phyloP scores from a whole-genome alignment of 2,113 vertebrate genomes.

The Gambusia holbrooki region DNA sequence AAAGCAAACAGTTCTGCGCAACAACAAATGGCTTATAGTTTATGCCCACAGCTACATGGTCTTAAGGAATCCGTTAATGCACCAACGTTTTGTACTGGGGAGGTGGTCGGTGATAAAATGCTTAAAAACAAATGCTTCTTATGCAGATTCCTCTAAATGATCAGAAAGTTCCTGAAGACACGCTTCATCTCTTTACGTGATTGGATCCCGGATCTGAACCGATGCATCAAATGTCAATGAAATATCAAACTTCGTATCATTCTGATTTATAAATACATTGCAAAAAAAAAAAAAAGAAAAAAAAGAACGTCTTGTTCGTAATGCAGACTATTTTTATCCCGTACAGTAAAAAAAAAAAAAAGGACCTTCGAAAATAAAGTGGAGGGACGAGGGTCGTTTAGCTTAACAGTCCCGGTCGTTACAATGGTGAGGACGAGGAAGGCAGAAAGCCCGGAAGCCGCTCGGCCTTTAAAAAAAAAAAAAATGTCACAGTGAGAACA shows the following conservation, averaged over 20 bases:
- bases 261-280: slow-evolving; percentile 1
- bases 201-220: not conserved
- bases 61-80: slow-evolving; percentile 41
- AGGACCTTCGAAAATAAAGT: not conserved
- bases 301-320: slow-evolving; percentile 4
- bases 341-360: not conserved
- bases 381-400: not conserved
- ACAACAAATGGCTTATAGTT: slow-evolving; percentile 44
- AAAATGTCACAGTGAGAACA: slow-evolving; percentile 65
- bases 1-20: not conserved
- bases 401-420: slow-evolving; percentile 69
- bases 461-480: slow-evolving; percentile 44
- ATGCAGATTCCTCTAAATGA: slow-evolving; percentile 13
- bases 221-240: not conserved
- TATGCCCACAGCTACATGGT: slow-evolving; percentile 63
- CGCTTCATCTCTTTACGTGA: not conserved
- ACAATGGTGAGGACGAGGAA: slow-evolving; percentile 53
- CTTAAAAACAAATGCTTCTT: not conserved
- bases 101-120: slow-evolving; percentile 8
- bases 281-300: slow-evolving; percentile 12
- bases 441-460: slow-evolving; percentile 66
- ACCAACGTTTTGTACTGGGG: not conserved
- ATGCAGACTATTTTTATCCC: not conserved
- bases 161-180: not conserved
- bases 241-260: not conserved